Base-by-base conservation (phyloP, 2,113 vertebrate species). In the Tor tambroides region DNA sequence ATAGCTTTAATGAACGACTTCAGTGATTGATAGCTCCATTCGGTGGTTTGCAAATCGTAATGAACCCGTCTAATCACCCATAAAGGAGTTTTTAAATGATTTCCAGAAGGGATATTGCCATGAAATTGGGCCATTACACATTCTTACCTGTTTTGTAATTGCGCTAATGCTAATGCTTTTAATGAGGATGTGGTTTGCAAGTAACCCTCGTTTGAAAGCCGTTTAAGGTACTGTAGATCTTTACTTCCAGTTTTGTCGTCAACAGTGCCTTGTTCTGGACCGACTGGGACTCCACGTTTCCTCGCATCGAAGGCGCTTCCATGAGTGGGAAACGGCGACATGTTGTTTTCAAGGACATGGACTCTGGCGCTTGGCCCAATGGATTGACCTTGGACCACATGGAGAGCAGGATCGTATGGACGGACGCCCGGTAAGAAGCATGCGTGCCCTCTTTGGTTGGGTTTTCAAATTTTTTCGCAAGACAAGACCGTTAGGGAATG, bases 261-360 rank as follows among this genome's bases (percentile, higher is more conserved):
- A 1, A 86, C 86, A 97, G 96, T 87, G 96, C 97, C 89, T 93
- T 97, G 32, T 97, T 97, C 93, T 97, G 96, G 96, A 97, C 96
- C 51, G 96, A 97, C 87, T 97, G 96, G 96, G 96, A 97, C 90
- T 96, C 96, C 41, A 96, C 94, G 86, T 97, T 96, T 90, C 96
- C 96, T 88, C 96, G 96, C 6, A 97, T 97, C 1, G 96, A 97
- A 65, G 96, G 96, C 0, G 96, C 96, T 0, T 97, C 96, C 14
- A 97, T 97, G 96, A 97, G 96, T 0, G 96, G 96, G 51, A 94
- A 94, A 0, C 94, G 91, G 11, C 95, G 96, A 72, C 96, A 94
- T 82, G 95, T 96, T 35, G 96, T 97, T 84, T 96, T 96, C 79
- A 96, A 96, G 91, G 96, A 97, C 4, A 96, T 97, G 96, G 96